Base-by-base conservation (phyloP, 2,113 vertebrate genomes). In the Sturnus vulgaris region DNA sequence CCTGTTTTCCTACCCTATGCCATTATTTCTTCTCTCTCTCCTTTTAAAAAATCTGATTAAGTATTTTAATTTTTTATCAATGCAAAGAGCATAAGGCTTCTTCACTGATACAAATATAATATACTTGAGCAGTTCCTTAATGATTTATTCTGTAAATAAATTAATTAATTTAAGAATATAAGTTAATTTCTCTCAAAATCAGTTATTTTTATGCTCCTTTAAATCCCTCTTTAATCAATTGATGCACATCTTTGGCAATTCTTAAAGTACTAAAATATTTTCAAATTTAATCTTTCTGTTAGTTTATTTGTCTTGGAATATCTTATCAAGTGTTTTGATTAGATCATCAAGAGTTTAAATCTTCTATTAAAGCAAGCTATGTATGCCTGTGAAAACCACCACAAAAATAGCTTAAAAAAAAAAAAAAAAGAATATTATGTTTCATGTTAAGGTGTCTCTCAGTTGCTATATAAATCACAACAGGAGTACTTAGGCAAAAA, bases 101-200 rank as follows among this genome's bases (percentile, higher is more conserved):
- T 49, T 85, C 69, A 60, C 8, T n/a, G 12, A 39, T 16, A 28
- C 4, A 70, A 77, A 56, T 57, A 18, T 18, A 46, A 27, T 28
- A 31, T 13, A 44, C 5, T 2, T 35, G 5, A 65, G 2, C 5
- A 70, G 10, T 27, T 0, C 2, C 3, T 42, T 68, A 49, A 72
- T 55, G 3, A 4, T 52, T 84, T 21, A 18, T 52, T 85, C 18
- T 46, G 10, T 21, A 59, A 66, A 47, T 21, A 53, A 37, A 9
- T 5, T 23, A 30, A 12, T n/a, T 8, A 28, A 18, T 18, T 10
- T 7, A 59, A 10, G 7, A 37, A 64, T 15, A 61, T 10, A 33
- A 82, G 55, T 4, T 82, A 72, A 68, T 56, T 5, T 57, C 0
- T 75, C 5, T n/a, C n/a, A 47, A 64, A 82, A 50, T 37, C 4